A percentile compares a stretch with the other conserved stretches of the same genome.
These are phyloP conservation scores for Glossosoma conforme DNA, from an alignment of 1,140 invertebrate species.

Conservation along the genomic window DNA sequence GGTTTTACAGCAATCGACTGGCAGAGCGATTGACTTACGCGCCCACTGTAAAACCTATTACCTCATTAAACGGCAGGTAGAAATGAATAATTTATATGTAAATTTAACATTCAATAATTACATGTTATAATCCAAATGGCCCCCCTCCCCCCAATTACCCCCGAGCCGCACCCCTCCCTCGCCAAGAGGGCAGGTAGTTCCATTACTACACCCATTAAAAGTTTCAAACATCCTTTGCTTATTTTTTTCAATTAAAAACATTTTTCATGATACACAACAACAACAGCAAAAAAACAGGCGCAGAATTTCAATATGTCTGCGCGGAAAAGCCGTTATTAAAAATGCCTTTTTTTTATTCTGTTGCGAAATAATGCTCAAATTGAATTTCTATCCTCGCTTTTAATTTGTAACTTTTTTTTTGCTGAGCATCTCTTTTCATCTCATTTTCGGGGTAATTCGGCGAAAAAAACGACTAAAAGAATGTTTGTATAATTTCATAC, in stretches of 20 bases:
- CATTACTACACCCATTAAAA: constrained; percentile 26
- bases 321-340: too few species aligned
- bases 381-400: too few species aligned
- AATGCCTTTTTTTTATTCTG: too few species aligned
- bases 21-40: too few species aligned
- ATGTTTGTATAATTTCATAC: too few species aligned
- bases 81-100: constrained; percentile 26
- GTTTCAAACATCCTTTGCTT: constrained; percentile 23
- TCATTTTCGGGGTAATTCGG: too few species aligned
- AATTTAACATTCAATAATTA: constrained; percentile 26
- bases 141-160: background rate
- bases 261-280: constrained; percentile 23
- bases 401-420: too few species aligned
- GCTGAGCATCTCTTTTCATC: too few species aligned
- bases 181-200: background rate
- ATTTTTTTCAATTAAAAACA: constrained; percentile 27
- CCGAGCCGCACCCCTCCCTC: background rate
- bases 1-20: too few species aligned
- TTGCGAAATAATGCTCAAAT: too few species aligned
- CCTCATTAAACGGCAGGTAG: constrained; percentile 14
- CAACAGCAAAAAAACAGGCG: constrained; percentile 5
- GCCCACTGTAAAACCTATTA: constrained; percentile 17
- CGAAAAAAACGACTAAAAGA: too few species aligned
- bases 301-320: background rate
- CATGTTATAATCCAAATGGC: constrained; percentile 4